These are phyloP conservation scores for Elephantulus edwardii DNA, from an alignment of 2,113 vertebrate species.

Conservation along the genomic window DNA sequence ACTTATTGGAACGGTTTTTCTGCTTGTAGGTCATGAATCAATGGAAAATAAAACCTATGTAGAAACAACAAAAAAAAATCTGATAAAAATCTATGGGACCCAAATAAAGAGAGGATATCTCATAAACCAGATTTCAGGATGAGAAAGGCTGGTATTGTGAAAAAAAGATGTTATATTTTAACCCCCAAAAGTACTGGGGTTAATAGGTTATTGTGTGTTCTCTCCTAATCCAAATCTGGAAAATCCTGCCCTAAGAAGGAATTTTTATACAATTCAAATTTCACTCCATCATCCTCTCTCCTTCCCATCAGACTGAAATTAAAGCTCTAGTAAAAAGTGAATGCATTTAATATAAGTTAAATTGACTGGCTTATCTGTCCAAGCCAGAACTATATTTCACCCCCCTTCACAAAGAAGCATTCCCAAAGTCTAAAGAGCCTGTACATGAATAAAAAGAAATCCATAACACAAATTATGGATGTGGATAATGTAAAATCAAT, in stretches of 20 bases:
- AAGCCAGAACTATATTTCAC: constrained; percentile 80
- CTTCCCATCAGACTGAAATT: constrained; percentile 76
- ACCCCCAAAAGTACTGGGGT: not conserved
- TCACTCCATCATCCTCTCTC: constrained; percentile 62
- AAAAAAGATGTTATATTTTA: constrained; percentile 62
- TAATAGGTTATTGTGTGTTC: constrained; percentile 51
- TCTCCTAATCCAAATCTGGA: constrained; percentile 65
- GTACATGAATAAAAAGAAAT: constrained; percentile 60
- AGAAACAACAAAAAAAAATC: not conserved
- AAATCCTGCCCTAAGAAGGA: constrained; percentile 76
- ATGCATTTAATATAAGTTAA: constrained; percentile 81
- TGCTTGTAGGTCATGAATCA: not conserved
- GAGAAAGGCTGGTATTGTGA: not conserved
- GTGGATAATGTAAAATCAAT: constrained; percentile 58
- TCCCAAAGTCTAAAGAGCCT: constrained; percentile 44
- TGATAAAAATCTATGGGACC: not conserved
- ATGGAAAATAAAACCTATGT: not conserved
- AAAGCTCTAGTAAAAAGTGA: constrained; percentile 80
- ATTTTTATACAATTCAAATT: constrained; percentile 74
- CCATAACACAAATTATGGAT: constrained; percentile 33
- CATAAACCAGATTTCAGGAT: constrained; percentile 11
- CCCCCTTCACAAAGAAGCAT: constrained; percentile 64
- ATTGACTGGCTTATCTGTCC: constrained; percentile 84
- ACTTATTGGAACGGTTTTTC: not conserved
- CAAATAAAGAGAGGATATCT: constrained; percentile 16